These are phyloP conservation scores for Orientallactaga bullata DNA, from an alignment of 2,113 vertebrate species.

Conservation along the genomic window DNA sequence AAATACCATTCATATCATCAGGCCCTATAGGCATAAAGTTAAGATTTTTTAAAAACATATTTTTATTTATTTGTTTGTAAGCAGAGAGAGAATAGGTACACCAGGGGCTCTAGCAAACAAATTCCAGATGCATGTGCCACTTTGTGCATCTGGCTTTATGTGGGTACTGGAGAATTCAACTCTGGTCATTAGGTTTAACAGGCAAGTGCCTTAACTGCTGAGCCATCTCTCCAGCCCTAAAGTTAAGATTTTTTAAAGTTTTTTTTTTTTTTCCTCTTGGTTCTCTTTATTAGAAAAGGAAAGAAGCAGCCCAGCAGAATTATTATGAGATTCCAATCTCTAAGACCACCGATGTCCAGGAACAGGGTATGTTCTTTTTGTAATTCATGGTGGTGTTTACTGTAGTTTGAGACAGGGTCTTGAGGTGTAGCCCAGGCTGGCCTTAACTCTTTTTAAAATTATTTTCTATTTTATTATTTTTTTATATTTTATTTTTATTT, in stretches of 20 bases:
- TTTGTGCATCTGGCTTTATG: too few relatives aligned
- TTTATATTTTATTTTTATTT: too few relatives aligned
- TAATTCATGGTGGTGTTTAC: not conserved
- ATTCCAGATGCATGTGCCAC: too few relatives aligned
- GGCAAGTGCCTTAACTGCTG: too few relatives aligned
- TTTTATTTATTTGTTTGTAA: too few relatives aligned
- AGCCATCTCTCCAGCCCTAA: too few relatives aligned
- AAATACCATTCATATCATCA: not conserved
- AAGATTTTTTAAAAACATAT: not conserved
- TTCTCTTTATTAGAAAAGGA: constrained; percentile 47
- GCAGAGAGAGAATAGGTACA: too few relatives aligned
- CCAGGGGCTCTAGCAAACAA: too few relatives aligned
- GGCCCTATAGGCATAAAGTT: not conserved
- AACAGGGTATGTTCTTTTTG: constrained; percentile 61
- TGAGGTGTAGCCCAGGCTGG: not conserved
- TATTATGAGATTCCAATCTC: not conserved
- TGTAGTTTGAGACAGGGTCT: not conserved
- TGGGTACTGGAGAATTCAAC: too few relatives aligned
- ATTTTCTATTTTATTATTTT: too few relatives aligned
- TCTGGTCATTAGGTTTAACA: too few relatives aligned
- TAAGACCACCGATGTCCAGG: not conserved
- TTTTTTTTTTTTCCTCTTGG: not conserved
- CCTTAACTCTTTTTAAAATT: too few relatives aligned
- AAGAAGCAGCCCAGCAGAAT: constrained; percentile 50
- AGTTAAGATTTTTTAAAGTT: constrained; percentile 5